A percentile compares a stretch with the other conserved stretches of the same genome.
Evolutionary conservation across 2,113 vertebrate species (phyloP).

Genomic region (Asarcornis scutulata): DNA sequence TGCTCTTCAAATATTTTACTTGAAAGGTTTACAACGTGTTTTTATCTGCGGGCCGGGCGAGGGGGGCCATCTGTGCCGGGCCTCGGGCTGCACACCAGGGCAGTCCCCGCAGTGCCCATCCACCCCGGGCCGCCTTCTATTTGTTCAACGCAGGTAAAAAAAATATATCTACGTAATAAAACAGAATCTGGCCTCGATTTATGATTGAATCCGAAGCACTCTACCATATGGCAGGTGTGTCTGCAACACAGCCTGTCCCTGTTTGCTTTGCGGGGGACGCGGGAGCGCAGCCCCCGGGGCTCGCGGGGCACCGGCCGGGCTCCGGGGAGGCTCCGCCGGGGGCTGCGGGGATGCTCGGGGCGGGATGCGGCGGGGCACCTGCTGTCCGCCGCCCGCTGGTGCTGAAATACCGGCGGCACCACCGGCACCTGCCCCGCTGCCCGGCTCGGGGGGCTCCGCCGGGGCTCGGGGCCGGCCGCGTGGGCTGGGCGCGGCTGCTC

Average conservation of each 20-base stretch:
- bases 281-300: background rate
- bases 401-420: too few relatives aligned
- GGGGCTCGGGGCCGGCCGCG: background rate
- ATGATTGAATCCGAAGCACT: slow-evolving; percentile 84
- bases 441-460: too few relatives aligned
- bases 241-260: slow-evolving; percentile 42
- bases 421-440: too few relatives aligned
- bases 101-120: slow-evolving; percentile 73
- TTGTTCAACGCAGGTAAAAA: slow-evolving; percentile 83
- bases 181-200: slow-evolving; percentile 77
- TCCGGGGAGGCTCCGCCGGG: background rate
- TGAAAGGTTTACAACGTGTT: slow-evolving; percentile 86
- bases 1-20: slow-evolving; percentile 76
- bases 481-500: too few relatives aligned
- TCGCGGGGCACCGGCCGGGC: background rate
- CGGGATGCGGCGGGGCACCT: background rate
- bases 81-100: slow-evolving; percentile 75
- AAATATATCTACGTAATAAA: slow-evolving; percentile 81
- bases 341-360: background rate
- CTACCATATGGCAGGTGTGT: slow-evolving; percentile 83
- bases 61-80: slow-evolving; percentile 84
- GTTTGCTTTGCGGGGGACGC: background rate
- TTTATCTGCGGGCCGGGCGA: slow-evolving; percentile 80
- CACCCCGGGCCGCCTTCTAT: slow-evolving; percentile 74
- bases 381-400: slow-evolving; percentile 32